phyloP scores from a whole-genome alignment of 2,113 vertebrate species.

The Ptilonorhynchus violaceus region DNA sequence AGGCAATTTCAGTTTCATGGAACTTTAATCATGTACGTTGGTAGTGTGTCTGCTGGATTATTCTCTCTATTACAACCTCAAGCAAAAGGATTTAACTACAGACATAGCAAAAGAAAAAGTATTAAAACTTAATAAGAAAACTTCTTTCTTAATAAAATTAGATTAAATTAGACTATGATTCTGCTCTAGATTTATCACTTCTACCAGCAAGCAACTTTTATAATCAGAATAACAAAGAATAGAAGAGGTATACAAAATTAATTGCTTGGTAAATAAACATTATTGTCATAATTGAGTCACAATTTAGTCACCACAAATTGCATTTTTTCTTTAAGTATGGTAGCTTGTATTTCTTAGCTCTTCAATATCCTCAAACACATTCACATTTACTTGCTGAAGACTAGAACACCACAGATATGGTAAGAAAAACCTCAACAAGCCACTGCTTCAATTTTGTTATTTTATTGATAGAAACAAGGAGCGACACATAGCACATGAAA shows the following conservation, averaged over 20 bases:
- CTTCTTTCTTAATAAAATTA: not conserved
- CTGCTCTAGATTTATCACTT: not conserved
- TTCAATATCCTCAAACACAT: not conserved
- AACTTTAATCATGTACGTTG: not conserved
- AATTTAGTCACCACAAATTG: conserved; percentile 1
- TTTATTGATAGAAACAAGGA: not conserved
- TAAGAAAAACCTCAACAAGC: not conserved
- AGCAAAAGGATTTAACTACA: not conserved
- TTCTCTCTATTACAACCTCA: not conserved
- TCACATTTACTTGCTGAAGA: not conserved
- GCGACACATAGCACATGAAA: not conserved
- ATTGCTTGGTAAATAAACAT: not conserved
- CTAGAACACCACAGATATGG: not conserved
- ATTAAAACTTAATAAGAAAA: not conserved
- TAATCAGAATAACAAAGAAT: not conserved
- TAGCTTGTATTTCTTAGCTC: not conserved
- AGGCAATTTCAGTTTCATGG: not conserved
- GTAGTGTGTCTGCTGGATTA: not conserved
- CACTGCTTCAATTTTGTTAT: not conserved
- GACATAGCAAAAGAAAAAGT: not conserved
- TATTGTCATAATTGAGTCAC: conserved; percentile 4
- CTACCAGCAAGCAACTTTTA: not conserved
- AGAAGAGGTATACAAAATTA: conserved; percentile 24
- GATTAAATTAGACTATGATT: not conserved
- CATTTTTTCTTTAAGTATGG: not conserved